phyloP scores from a whole-genome alignment of 2,888 invertebrate genomes.

The Pristionchus maxplancki region DNA sequence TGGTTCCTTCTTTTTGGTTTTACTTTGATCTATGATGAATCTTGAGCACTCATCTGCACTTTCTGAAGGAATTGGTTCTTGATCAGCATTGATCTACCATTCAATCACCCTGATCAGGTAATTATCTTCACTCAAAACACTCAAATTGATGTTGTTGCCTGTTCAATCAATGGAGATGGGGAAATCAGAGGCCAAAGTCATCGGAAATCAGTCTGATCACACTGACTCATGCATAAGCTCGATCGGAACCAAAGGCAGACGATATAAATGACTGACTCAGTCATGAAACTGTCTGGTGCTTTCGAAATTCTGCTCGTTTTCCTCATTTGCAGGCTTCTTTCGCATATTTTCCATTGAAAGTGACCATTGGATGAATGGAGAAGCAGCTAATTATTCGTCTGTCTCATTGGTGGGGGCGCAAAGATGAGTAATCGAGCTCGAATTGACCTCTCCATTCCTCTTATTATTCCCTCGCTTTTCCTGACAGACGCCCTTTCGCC shows the following conservation, averaged over 20 bases:
- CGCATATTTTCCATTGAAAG: background rate
- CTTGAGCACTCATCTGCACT: background rate
- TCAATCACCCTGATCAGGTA: background rate
- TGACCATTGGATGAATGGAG: background rate
- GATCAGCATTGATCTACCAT: background rate
- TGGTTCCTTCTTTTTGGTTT: background rate
- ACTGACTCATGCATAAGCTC: slow-evolving; percentile 15
- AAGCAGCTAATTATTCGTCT: background rate
- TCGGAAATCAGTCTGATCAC: background rate
- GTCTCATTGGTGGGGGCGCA: background rate
- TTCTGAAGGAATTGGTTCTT: background rate
- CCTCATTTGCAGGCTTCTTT: background rate
- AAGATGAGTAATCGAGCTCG: background rate
- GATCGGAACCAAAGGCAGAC: background rate
- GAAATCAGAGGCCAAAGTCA: slow-evolving; percentile 20
- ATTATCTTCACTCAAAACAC: background rate
- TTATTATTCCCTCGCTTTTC: background rate
- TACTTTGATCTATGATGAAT: background rate
- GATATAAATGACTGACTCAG: background rate
- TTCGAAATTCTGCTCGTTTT: background rate
- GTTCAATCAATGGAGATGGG: background rate
- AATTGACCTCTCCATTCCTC: background rate
- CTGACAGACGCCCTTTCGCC: background rate
- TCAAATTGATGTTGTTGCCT: background rate
- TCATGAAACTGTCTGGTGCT: background rate